Evolutionary conservation across 2,888 invertebrate species (phyloP), one percentile per base, ranked within the genome.

Genomic region (Acanthoscelides obtectus): DNA sequence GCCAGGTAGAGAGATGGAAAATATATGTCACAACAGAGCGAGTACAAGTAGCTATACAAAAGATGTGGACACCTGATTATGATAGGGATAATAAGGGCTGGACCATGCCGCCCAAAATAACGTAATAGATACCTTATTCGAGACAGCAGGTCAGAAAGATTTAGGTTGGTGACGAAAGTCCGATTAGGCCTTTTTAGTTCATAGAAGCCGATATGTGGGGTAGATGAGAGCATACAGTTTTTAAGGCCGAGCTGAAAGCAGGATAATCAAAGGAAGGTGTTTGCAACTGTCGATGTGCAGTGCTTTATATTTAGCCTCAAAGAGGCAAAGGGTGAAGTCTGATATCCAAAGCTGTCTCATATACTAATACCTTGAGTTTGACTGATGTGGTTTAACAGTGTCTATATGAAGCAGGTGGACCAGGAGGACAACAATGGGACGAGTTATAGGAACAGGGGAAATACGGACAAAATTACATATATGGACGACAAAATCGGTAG

Each of bases 21-120:
- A 75, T 75, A 76, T 77, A 74, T 75, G 75, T 76, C 76, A 76
- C 73, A 76, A 79, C 79, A 82, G 80, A 81, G 79, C 79, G 77
- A 82, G 81, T 82, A 82, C 82, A 81, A 79, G 79, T 73, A 76
- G 77, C 75, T 69, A 69, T 69, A 82, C 80, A 82, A 82, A 78
- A 77, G 82, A 80, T 80, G 71, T 69, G 71, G 72, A 70, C 79
- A 78, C 78, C 77, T 79, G 81, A 81, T 80, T 77, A 74, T 76
- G 75, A 71, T 67, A 22, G 20, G 70, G 69, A 75, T 75, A 75
- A 78, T 77, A 73, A 71, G 67, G 77, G 72, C 77, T 79, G 80
- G 78, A 79, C 78, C 79, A 80, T 78, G 78, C 74, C 69, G 76
- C 80, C 79, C 79, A 81, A 81, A 81, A 81, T 77, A 81, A 77